phyloP scores from a whole-genome alignment of 1,140 invertebrate genomes.

The Micrasema longulum region DNA sequence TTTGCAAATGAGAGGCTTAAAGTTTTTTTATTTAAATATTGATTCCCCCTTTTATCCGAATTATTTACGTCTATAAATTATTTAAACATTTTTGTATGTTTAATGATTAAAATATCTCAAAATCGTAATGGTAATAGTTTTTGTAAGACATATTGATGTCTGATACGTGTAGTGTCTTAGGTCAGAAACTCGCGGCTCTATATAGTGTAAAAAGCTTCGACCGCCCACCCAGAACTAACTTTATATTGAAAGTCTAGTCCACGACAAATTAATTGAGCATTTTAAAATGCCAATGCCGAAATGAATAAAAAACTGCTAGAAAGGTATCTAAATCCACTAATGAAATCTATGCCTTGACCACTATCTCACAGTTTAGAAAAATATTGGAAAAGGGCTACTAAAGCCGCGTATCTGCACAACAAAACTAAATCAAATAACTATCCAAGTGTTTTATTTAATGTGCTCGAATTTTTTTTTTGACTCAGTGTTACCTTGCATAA shows the following conservation, averaged over 20 bases:
- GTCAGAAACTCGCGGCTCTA: slow-evolving; percentile 8
- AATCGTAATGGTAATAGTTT: no score
- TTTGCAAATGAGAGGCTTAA: no score
- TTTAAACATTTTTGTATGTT: no score
- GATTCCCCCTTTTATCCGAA: no score
- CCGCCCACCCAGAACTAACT: slow-evolving; percentile 46
- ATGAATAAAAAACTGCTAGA: not conserved
- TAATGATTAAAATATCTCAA: no score
- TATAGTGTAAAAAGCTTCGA: slow-evolving; percentile 34
- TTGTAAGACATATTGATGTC: no score
- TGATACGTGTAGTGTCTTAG: slow-evolving; percentile 11
- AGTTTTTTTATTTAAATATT: no score
- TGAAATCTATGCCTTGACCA: slow-evolving; percentile 18
- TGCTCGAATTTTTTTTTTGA: no score
- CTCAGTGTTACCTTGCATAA: no score
- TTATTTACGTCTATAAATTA: no score
- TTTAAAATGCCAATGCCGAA: slow-evolving; percentile 48
- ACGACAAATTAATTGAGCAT: slow-evolving; percentile 46
- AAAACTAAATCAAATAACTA: not conserved
- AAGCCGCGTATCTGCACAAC: not conserved
- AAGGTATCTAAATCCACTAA: slow-evolving; percentile 15
- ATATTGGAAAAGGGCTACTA: not conserved
- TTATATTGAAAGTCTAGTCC: slow-evolving; percentile 39
- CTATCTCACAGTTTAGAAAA: not conserved
- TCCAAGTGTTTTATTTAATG: no score